These are phyloP conservation scores for Aphidius colemani DNA, from an alignment of 2,888 invertebrate genomes.

Conservation along the genomic window DNA sequence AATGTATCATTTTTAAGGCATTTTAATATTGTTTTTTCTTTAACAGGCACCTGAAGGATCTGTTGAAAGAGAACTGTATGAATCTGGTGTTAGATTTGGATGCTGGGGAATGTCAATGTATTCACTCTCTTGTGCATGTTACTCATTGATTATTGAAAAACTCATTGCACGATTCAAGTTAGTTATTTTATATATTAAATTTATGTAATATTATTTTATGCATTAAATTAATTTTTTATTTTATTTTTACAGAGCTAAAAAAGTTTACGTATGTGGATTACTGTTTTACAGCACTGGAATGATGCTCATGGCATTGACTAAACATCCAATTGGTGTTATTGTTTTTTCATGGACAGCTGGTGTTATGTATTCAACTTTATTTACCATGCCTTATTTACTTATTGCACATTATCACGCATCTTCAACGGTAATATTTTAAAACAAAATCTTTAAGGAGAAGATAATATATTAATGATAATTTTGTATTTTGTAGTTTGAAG, in stretches of 20 bases:
- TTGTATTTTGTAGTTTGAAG: slow-evolving; percentile 64
- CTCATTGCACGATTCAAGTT: slow-evolving; percentile 74
- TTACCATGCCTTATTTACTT: slow-evolving; percentile 94
- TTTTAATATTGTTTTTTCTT: not conserved
- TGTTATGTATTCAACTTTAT: slow-evolving; percentile 95
- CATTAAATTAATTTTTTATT: not conserved
- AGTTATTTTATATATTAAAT: too few species aligned
- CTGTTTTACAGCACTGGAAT: slow-evolving; percentile 88
- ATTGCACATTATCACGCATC: slow-evolving; percentile 94
- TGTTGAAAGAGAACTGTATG: slow-evolving; percentile 71
- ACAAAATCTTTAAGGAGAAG: not conserved
- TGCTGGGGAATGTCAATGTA: slow-evolving; percentile 98
- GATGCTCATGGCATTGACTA: slow-evolving; percentile 80
- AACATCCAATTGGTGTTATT: slow-evolving; percentile 79
- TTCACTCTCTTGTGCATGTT: slow-evolving; percentile 91
- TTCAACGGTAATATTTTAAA: slow-evolving; percentile 69
- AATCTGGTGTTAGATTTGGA: slow-evolving; percentile 91
- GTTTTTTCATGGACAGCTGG: slow-evolving; percentile 93
- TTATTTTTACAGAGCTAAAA: slow-evolving; percentile 73
- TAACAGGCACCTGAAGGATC: slow-evolving; percentile 74
- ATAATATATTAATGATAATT: not conserved
- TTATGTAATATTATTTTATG: too few species aligned
- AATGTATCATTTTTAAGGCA: not conserved
- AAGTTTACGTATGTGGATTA: slow-evolving; percentile 87
- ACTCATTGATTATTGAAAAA: slow-evolving; percentile 86